Conservation (phyloP, 1,140 invertebrate genomes). For the Ylistrum balloti region DNA sequence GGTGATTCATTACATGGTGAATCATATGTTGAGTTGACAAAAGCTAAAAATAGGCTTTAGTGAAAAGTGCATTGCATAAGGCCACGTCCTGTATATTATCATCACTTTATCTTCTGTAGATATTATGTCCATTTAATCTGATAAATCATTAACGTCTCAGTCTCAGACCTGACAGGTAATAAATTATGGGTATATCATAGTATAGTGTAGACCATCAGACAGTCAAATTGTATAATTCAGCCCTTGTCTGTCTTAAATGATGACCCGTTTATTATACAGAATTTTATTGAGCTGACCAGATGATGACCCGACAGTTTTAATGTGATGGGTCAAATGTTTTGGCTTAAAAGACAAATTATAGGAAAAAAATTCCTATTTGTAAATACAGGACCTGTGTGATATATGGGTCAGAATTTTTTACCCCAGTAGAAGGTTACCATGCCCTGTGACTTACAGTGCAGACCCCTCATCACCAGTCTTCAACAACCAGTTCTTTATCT, state of each 20-base stretch:
- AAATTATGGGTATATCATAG: no score
- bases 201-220: neutral
- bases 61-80: neutral
- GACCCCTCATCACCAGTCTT: neutral
- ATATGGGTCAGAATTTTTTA: no score
- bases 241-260: neutral
- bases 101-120: neutral
- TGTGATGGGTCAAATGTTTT: neutral
- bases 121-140: neutral
- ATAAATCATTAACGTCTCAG: no score
- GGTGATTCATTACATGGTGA: neutral
- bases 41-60: neutral
- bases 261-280: conserved; percentile 9
- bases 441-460: no score
- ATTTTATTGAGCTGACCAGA: neutral
- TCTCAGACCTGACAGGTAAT: no score
- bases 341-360: no score
- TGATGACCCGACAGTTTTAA: no score
- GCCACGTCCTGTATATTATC: neutral
- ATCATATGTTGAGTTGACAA: neutral
- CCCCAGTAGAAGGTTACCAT: no score
- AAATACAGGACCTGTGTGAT: no score
- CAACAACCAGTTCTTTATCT: neutral
- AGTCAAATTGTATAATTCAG: neutral
- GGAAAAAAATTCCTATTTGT: no score